A percentile compares a stretch with the other conserved stretches of the same genome.
phyloP scores from a whole-genome alignment of 1,140 invertebrate genomes.

The Ceratoteleas bidentatus region DNA sequence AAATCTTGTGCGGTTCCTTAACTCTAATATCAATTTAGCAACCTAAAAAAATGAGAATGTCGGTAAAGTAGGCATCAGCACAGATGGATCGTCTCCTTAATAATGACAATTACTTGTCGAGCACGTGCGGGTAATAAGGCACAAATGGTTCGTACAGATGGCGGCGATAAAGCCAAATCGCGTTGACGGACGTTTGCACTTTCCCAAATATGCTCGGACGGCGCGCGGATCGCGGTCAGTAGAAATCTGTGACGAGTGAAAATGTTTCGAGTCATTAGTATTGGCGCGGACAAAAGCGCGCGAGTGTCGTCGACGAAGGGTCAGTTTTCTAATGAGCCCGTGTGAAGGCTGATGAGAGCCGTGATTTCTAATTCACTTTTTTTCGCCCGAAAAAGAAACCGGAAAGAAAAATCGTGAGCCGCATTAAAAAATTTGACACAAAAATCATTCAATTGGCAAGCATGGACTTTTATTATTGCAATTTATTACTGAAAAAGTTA shows the following conservation, averaged over 20 bases:
- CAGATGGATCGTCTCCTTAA: too few relatives aligned
- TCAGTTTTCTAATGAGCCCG: slow-evolving; percentile 42
- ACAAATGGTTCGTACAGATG: slow-evolving; percentile 36
- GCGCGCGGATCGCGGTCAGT: slow-evolving; percentile 74
- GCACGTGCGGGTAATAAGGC: slow-evolving; percentile 17
- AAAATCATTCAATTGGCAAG: too few relatives aligned
- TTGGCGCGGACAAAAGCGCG: slow-evolving; percentile 38
- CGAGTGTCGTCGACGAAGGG: slow-evolving; percentile 27
- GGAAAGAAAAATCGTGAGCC: too few relatives aligned
- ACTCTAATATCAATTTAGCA: too few relatives aligned
- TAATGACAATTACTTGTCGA: slow-evolving; percentile 22
- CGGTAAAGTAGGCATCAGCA: too few relatives aligned
- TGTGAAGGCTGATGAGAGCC: slow-evolving; percentile 5
- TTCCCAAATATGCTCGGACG: slow-evolving; percentile 42
- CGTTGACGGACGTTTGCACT: slow-evolving; percentile 39
- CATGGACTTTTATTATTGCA: too few relatives aligned
- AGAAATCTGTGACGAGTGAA: slow-evolving; percentile 78
- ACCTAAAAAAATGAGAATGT: too few relatives aligned
- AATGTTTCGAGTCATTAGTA: slow-evolving; percentile 63
- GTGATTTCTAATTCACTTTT: slow-evolving; percentile 26
- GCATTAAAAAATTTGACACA: too few relatives aligned
- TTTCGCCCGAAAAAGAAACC: too few relatives aligned
- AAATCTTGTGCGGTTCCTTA: too few relatives aligned
- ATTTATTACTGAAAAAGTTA: too few relatives aligned
- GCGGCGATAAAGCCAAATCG: slow-evolving; percentile 17